Conservation (phyloP, 2,113 vertebrate genomes). For the Calidris pugnax region DNA sequence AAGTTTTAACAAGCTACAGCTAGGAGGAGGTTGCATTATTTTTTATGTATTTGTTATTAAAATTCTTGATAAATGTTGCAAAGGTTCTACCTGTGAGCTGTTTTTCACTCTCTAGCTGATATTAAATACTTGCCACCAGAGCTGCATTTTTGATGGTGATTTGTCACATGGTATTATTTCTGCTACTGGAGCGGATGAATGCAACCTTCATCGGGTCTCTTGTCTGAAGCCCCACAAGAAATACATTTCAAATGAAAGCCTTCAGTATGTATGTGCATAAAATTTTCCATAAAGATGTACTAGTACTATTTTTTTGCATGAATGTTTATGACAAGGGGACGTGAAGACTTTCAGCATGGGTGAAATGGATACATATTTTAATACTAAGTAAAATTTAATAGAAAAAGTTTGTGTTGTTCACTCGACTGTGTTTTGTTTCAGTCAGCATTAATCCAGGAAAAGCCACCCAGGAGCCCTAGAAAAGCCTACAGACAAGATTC, state of each 20-base stretch:
- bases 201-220: slow-evolving; percentile 22
- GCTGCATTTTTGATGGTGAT: slow-evolving; percentile 35
- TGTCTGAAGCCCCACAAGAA: slow-evolving; percentile 28
- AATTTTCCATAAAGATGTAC: slow-evolving; percentile 15
- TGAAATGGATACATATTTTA: slow-evolving; percentile 49
- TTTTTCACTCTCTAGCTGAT: slow-evolving; percentile 22
- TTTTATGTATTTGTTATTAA: slow-evolving; percentile 54
- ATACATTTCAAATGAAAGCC: slow-evolving; percentile 16
- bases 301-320: slow-evolving; percentile 12
- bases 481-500: background rate
- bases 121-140: slow-evolving; percentile 37
- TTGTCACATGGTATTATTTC: slow-evolving; percentile 53
- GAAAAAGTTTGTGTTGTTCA: background rate
- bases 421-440: background rate
- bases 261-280: slow-evolving; percentile 14
- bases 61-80: slow-evolving; percentile 64
- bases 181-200: slow-evolving; percentile 1
- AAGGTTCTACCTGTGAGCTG: slow-evolving; percentile 30
- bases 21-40: slow-evolving; percentile 24
- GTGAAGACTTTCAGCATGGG: background rate
- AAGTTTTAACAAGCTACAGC: slow-evolving; percentile 44
- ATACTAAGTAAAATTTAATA: slow-evolving; percentile 16
- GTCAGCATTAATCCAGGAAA: background rate
- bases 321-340: slow-evolving; percentile 28
- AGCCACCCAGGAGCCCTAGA: background rate